phyloP scores from a whole-genome alignment of 2,888 invertebrate species.

The Synanthedon vespiformis region DNA sequence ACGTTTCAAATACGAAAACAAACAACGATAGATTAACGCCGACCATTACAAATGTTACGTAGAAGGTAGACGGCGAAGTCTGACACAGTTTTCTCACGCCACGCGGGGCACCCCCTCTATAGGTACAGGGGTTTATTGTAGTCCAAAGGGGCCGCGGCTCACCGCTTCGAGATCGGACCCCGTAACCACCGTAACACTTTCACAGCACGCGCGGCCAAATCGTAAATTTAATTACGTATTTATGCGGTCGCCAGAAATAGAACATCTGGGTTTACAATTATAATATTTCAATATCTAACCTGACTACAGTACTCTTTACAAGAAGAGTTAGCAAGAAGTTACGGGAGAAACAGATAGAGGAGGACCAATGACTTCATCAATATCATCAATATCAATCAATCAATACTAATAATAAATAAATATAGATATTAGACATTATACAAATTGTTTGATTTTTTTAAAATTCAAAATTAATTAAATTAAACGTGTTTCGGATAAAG shows the following conservation, averaged over 20 bases:
- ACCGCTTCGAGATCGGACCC: not conserved
- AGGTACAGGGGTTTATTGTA: no score
- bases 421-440: no score
- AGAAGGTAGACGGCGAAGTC: constrained; percentile 15
- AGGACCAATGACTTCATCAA: not conserved
- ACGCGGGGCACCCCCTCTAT: constrained; percentile 4
- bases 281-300: not conserved
- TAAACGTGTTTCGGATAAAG: no score
- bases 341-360: no score
- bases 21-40: not conserved
- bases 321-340: no score
- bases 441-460: no score
- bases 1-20: not conserved
- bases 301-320: no score
- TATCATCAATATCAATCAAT: no score
- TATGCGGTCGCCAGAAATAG: constrained; percentile 21
- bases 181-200: not conserved
- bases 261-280: constrained; percentile 11
- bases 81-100: constrained; percentile 41
- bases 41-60: not conserved
- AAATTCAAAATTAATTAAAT: no score
- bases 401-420: no score
- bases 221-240: constrained; percentile 12
- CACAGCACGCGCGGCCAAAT: constrained; percentile 14
- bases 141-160: no score